Evolutionary conservation across 37 sponge, comb jelly and placozoan genomes (phyloP), one percentile per base, ranked within the genome.

Genomic region (Beroe ovata): DNA sequence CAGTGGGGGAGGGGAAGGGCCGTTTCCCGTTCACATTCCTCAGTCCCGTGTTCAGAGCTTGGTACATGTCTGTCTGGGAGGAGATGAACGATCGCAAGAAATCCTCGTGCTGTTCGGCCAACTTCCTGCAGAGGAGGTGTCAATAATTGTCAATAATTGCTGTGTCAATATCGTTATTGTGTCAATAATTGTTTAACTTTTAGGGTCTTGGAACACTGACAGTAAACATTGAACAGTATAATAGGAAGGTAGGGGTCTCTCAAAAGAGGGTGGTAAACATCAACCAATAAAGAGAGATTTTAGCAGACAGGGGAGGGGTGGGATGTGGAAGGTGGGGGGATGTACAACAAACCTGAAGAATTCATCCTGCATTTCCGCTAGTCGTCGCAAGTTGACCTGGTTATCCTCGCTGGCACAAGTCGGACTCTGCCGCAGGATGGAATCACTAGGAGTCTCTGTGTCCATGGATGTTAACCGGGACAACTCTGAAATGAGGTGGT

Each of bases 341-440:
- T n/a, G n/a, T n/a, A n/a, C n/a, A n/a, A n/a, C n/a, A n/a, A 22
- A 77, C 84, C 84, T 77, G 84, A 77, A 77, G 42, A 77, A 42
- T 3, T 77, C 84, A 29, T 77, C 84, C 54, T 77, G 84, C 47
- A 39, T 42, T 54, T 77, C 84, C 14, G 54, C 33, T 2, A 77
- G 42, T 42, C 47, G 16, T 54, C 84, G 26, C 4, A 77, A n/a
- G 42, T 39, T 42, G 28, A 77, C 38, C 11, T 77, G 84, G 84
- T 77, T 77, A 11, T 77, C 84, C 23, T 77, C 84, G 33, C 84
- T 77, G 47, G 84, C 84, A 41, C 84, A 77, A 54, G 36, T 77
- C 2, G 84, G 84, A 77, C 84, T 77, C n/a, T 77, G 84, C 33
- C 84, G 26, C 47, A 77, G 4, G 54, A 35, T 54, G 18, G 84